Evolutionary conservation across 2,888 invertebrate species (phyloP).

Genomic region (Himalopsyche tibetana): DNA sequence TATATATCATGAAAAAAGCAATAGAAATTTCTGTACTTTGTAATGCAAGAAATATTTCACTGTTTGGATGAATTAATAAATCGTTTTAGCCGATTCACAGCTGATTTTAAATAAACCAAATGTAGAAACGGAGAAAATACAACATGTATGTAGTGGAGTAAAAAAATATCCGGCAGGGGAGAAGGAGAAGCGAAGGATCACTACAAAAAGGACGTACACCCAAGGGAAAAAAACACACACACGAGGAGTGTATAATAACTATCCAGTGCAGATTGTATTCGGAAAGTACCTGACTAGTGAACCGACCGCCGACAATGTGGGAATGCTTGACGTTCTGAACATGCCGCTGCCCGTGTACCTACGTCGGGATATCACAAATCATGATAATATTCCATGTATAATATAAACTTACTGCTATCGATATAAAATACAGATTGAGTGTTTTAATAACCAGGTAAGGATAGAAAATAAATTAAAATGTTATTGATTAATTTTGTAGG

Average conservation of each 20-base stretch:
- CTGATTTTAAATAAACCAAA: no score
- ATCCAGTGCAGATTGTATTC: constrained; percentile 33
- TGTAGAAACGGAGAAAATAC: no score
- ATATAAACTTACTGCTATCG: background rate
- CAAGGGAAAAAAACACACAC: constrained; percentile 70
- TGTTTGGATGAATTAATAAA: no score
- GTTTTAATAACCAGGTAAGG: background rate
- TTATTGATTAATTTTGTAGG: constrained; percentile 31
- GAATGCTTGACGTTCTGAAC: constrained; percentile 93
- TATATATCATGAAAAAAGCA: no score
- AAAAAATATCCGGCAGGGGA: background rate
- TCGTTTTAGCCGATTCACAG: no score
- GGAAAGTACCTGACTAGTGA: constrained; percentile 82
- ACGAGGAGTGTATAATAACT: constrained; percentile 66
- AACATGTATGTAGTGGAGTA: no score
- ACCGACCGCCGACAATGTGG: constrained; percentile 86
- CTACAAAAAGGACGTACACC: constrained; percentile 74
- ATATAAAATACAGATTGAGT: background rate
- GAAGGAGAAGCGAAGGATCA: constrained; percentile 70
- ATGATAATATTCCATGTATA: background rate
- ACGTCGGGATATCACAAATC: constrained; percentile 61
- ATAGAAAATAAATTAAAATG: background rate
- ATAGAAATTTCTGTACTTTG: no score
- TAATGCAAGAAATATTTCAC: no score
- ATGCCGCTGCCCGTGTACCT: constrained; percentile 83